Base-by-base conservation (phyloP, 2,888 invertebrate genomes). In the Miltochrista miniata region DNA sequence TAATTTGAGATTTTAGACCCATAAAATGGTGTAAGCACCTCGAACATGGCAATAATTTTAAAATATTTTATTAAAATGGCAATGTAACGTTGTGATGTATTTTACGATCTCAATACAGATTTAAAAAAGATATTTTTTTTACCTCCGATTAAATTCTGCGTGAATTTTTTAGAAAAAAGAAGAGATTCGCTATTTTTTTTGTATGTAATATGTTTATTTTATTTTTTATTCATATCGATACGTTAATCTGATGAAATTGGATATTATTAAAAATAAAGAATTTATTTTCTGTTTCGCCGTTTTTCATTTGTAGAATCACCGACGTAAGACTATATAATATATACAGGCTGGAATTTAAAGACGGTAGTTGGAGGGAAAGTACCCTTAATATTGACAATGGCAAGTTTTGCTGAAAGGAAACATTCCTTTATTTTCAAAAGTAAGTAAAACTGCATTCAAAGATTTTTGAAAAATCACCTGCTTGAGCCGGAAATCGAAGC, bases 261-360 rank as follows among this genome's bases (percentile, higher is more conserved):
- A 90, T 87, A 85, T 86, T 82, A 87, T 68, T 79, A 85, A 81
- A 79, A 86, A 87, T 90, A 90, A 90, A 90, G 88, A 90, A 89
- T 90, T 90, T 90, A 90, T 90, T 90, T 88, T 87, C 87, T 90
- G 90, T 90, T 90, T 68, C 72, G 76, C 68, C 74, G 74, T 66
- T 59, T 86, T 79, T 87, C 66, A 75, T 78, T 82, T 49, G 7
- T 11, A 11, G 0, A n/a, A 15, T n/a, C n/a, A n/a, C n/a, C n/a
- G n/a, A n/a, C n/a, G 5, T 11, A 7, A 11, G 7, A 38, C 3
- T 11, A n/a, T n/a, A n/a, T n/a, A n/a, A n/a, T n/a, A n/a, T n/a
- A n/a, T n/a, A n/a, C n/a, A n/a, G n/a, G n/a, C n/a, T n/a, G n/a
- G n/a, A n/a, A n/a, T n/a, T n/a, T n/a, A n/a, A n/a, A n/a, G n/a